Evolutionary conservation across 2,888 invertebrate species (phyloP).

Genomic region (Nasonovia ribisnigri): DNA sequence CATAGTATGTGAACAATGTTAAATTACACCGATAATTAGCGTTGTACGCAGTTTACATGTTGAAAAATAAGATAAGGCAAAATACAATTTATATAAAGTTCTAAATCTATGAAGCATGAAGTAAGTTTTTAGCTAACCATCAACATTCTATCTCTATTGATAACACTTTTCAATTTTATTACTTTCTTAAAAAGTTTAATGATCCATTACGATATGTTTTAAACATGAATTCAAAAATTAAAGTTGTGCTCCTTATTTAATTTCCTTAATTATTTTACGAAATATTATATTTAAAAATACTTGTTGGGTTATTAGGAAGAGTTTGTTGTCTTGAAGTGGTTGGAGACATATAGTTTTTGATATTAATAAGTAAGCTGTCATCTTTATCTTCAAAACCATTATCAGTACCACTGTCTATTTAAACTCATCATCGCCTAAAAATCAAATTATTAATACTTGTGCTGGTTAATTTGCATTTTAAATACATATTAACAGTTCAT

Average conservation of each 20-base stretch:
- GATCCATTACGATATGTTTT: background rate
- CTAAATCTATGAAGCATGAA: too few species aligned
- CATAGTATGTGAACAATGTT: too few species aligned
- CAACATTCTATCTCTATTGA: background rate
- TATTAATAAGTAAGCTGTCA: background rate
- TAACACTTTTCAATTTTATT: background rate
- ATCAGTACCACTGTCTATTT: slow-evolving; percentile 47
- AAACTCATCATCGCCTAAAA: slow-evolving; percentile 48
- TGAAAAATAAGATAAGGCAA: too few species aligned
- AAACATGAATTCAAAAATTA: background rate
- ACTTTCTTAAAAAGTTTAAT: background rate
- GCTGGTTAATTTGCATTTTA: background rate
- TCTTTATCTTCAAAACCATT: slow-evolving; percentile 43
- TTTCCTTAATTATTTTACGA: slow-evolving; percentile 3
- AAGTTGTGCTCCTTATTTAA: background rate
- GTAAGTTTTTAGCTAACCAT: too few species aligned
- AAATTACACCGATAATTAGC: too few species aligned
- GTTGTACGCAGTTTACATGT: too few species aligned
- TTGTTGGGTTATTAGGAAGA: background rate
- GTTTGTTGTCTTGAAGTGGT: too few species aligned
- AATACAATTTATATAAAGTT: too few species aligned
- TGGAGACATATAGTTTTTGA: background rate
- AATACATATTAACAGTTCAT: background rate
- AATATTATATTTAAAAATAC: background rate
- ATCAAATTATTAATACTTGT: background rate